Percentiles rank a stretch among this genome's conserved stretches.
phyloP scores from a whole-genome alignment of 1,140 invertebrate species.

The Pseudomyrmex concolor region DNA sequence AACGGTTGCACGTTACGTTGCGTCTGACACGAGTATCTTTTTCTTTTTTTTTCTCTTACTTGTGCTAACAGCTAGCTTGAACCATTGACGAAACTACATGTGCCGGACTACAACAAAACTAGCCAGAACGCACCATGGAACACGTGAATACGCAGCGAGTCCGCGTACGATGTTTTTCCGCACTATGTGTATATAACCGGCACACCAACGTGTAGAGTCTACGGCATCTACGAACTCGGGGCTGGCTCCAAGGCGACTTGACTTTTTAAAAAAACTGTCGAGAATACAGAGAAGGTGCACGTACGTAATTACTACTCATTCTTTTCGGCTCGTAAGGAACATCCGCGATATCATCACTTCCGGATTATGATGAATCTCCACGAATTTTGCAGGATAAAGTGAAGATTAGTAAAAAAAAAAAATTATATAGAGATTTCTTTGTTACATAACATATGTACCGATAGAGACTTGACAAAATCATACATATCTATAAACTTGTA shows the following conservation, averaged over 20 bases:
- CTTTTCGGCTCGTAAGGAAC: slow-evolving; percentile 52
- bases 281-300: slow-evolving; percentile 83
- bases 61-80: slow-evolving; percentile 53
- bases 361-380: slow-evolving; percentile 16
- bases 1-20: slow-evolving; percentile 44
- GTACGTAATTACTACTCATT: slow-evolving; percentile 78
- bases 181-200: slow-evolving; percentile 76
- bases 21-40: slow-evolving; percentile 43
- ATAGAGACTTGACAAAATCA: background rate
- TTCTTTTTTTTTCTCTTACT: slow-evolving; percentile 46
- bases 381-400: slow-evolving; percentile 9
- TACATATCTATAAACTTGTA: no score
- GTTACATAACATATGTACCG: background rate
- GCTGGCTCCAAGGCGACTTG: slow-evolving; percentile 81
- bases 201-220: slow-evolving; percentile 63
- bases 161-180: slow-evolving; percentile 68
- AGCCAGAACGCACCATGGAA: slow-evolving; percentile 46
- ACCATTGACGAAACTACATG: slow-evolving; percentile 62
- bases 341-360: slow-evolving; percentile 25
- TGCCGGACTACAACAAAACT: slow-evolving; percentile 47
- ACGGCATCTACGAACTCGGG: slow-evolving; percentile 77
- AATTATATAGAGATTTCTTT: background rate
- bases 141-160: slow-evolving; percentile 63
- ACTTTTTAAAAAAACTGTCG: slow-evolving; percentile 83
- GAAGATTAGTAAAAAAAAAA: background rate